Percentiles rank a stretch among this genome's conserved stretches.
Evolutionary conservation across 2,113 vertebrate species (phyloP).

Genomic region (Xenotilapia longispinis): DNA sequence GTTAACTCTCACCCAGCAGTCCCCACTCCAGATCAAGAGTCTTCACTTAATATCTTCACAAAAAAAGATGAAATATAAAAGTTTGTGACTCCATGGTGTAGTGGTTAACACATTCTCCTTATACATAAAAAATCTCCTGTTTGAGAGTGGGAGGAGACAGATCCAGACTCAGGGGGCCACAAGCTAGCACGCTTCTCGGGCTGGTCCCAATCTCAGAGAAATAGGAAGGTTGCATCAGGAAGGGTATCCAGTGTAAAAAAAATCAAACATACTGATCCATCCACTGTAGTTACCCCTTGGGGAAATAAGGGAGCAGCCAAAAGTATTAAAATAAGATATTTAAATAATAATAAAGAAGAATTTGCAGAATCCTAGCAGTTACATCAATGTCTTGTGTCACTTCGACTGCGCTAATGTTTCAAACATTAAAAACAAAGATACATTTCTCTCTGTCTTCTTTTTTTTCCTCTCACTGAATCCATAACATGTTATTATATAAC

Average conservation of each 20-base stretch:
- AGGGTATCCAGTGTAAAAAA: neutral
- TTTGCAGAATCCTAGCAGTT: neutral
- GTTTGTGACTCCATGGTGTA: neutral
- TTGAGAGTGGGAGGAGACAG: neutral
- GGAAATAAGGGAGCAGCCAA: neutral
- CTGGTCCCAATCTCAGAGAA: neutral
- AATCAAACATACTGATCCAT: neutral
- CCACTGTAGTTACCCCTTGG: neutral
- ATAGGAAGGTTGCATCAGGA: neutral
- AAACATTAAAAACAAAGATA: neutral
- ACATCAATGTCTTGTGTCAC: neutral
- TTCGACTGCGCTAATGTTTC: neutral
- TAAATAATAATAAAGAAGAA: neutral
- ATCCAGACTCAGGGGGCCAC: neutral
- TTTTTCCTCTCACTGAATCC: neutral
- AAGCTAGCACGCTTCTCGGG: neutral
- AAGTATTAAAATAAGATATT: neutral
- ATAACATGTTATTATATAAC: neutral
- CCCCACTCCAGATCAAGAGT: neutral
- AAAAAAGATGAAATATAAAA: neutral
- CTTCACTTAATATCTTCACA: neutral
- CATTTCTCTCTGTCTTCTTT: neutral
- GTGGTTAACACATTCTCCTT: neutral
- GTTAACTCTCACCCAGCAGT: neutral
- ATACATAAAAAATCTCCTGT: neutral